Evolutionary conservation across 2,113 vertebrate species (phyloP).

Genomic region (Brachionichthys hirsutus): DNA sequence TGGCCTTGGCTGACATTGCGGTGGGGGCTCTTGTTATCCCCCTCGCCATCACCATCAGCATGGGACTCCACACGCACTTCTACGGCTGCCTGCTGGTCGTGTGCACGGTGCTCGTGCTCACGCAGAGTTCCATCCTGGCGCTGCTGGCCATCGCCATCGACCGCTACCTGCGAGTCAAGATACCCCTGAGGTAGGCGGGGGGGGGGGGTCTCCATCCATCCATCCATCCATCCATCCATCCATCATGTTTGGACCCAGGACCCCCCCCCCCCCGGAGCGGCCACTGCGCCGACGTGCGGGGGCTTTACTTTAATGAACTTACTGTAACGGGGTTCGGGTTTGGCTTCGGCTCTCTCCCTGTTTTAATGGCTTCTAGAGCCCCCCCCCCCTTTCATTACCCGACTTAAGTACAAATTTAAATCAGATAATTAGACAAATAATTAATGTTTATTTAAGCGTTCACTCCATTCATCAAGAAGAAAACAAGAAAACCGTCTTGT

Average conservation of each 20-base stretch:
- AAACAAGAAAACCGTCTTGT: no score
- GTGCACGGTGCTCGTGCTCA: constrained; percentile 93
- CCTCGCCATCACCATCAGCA: constrained; percentile 90
- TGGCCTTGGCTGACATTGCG: constrained; percentile 93
- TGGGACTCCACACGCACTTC: constrained; percentile 85
- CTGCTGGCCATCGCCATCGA: constrained; percentile 95
- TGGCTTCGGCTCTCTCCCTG: no score
- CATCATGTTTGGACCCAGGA: constrained; percentile 41
- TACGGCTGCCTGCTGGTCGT: constrained; percentile 91
- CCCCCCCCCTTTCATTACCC: no score
- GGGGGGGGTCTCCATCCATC: constrained; percentile 35
- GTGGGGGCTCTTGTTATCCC: constrained; percentile 96
- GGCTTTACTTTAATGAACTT: neutral
- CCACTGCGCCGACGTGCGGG: neutral
- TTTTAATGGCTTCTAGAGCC: no score
- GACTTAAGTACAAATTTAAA: no score
- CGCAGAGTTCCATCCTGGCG: constrained; percentile 96
- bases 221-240: constrained; percentile 10
- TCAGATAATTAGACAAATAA: no score
- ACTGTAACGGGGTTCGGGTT: no score
- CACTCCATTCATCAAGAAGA: no score
- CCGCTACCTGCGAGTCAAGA: constrained; percentile 94
- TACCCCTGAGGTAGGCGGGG: constrained; percentile 89
- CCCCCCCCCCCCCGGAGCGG: neutral
- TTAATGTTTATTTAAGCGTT: no score